Evolutionary conservation across 2,797 vertebrate species (phyloP), one percentile per base, ranked within the genome.

Genomic region (Eleutherodactylus coqui): DNA sequence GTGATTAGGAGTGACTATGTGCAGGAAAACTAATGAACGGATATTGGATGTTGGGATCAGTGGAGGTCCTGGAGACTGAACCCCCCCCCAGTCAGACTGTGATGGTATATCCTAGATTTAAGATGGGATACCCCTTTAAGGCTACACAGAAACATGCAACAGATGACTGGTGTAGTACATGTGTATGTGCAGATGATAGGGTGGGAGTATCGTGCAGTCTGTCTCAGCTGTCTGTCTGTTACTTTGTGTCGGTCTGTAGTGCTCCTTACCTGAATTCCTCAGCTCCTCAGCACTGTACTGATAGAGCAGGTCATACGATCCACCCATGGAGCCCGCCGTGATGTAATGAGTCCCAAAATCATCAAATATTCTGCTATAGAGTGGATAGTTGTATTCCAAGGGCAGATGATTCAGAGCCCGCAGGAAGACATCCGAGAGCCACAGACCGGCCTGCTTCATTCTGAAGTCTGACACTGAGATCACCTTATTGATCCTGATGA

Each of bases 291-390:
- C 88, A 79, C 92, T 96, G 84, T 95, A 99, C 89, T 99, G 97
- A 91, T 98, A 99, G 58, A 99, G 92, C 67, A 99, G 91, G 89
- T 99, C 96, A 67, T 99, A 99, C n/a, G 91, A 90, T 0, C 97
- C 97, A 1, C 97, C 98, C 89, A 98, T 91, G 29, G 93, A 95
- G 43, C 97, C 98, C 5, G 96, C 94, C 49, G 91, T 90, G 85
- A 97, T 96, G 91, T 98, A 99, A 90, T 99, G 97, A 5, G 98
- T 99, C 43, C 98, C 98, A 8, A 97, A 99, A 75, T 92, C 92
- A 78, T 96, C 94, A 89, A 99, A 98, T 91, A 99, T 95, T 75
- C 94, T 94, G 88, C 96, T 96, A 90, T 99, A 99, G 76, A 96
- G 92, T 73, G 95, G 92, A 4, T 95, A 98, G 94, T 96, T 98